Evolutionary conservation across 2,888 invertebrate genomes (phyloP).

Genomic region (Melitaea athalia): DNA sequence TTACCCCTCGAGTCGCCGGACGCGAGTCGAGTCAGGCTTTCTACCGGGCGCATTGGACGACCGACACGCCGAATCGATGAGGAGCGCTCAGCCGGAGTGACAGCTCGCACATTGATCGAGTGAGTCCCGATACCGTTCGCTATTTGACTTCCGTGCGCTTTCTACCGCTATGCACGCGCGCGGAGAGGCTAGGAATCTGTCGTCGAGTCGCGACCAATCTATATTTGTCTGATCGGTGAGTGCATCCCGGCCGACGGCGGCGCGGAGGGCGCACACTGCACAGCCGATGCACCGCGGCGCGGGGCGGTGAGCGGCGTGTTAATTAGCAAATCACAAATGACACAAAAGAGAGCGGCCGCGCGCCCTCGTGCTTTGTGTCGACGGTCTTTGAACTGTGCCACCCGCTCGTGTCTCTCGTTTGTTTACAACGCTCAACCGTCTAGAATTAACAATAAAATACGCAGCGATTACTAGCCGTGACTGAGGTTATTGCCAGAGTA

Average conservation of each 20-base stretch:
- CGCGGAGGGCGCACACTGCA: constrained; percentile 33
- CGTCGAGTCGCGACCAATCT: constrained; percentile 40
- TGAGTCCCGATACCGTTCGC: constrained; percentile 54
- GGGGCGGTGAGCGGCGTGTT: constrained; percentile 32
- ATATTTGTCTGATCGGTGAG: constrained; percentile 43
- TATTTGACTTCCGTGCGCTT: constrained; percentile 40
- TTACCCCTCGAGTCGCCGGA: constrained; percentile 59
- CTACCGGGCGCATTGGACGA: constrained; percentile 56
- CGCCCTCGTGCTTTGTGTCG: constrained; percentile 49
- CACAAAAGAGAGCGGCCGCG: constrained; percentile 42
- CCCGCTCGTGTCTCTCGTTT: constrained; percentile 51
- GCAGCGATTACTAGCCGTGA: constrained; percentile 16
- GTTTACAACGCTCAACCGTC: constrained; percentile 55
- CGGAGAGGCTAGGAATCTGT: constrained; percentile 40
- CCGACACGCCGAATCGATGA: constrained; percentile 63
- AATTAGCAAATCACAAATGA: constrained; percentile 43
- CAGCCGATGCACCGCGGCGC: constrained; percentile 17
- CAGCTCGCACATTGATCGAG: constrained; percentile 75
- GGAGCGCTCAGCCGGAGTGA: constrained; percentile 60
- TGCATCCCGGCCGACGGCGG: constrained; percentile 26
- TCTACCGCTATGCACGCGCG: constrained; percentile 33
- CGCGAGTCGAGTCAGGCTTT: constrained; percentile 54
- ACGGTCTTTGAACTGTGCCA: constrained; percentile 69
- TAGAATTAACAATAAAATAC: constrained; percentile 45
- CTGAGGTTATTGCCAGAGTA: neutral